Percentiles rank a stretch among this genome's conserved stretches.
Conservation (phyloP, 2,888 invertebrate species). For the Limnephilus lunatus region DNA sequence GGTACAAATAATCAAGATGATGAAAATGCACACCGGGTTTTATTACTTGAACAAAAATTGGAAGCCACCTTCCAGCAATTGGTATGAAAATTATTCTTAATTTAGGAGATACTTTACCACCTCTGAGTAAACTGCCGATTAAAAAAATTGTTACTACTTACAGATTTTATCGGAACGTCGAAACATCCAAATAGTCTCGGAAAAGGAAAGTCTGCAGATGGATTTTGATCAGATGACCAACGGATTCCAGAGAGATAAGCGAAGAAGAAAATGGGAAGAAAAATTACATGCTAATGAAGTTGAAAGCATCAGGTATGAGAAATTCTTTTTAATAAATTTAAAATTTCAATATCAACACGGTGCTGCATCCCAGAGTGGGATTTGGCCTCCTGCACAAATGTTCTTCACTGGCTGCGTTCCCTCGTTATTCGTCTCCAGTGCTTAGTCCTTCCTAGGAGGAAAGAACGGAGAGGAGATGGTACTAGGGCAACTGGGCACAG, state of each 20-base stretch:
- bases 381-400: too few species aligned
- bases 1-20: constrained; percentile 71
- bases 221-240: constrained; percentile 79
- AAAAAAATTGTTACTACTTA: not conserved
- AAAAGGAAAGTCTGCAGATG: constrained; percentile 78
- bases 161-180: constrained; percentile 77
- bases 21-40: constrained; percentile 69
- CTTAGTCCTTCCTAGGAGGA: too few species aligned
- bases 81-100: constrained; percentile 69
- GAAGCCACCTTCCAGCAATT: constrained; percentile 80
- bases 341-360: too few species aligned
- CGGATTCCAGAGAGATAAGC: constrained; percentile 77
- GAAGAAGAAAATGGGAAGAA: constrained; percentile 79
- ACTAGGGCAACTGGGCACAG: too few species aligned
- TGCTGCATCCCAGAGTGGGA: too few species aligned
- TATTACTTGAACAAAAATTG: constrained; percentile 77
- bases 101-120: not conserved
- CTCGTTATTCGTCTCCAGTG: too few species aligned
- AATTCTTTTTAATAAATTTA: too few species aligned
- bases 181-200: constrained; percentile 77
- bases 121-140: not conserved
- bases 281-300: constrained; percentile 72
- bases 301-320: constrained; percentile 72
- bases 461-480: too few species aligned
- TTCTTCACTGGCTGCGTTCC: too few species aligned